Base-by-base conservation (phyloP, 2,888 invertebrate species). In the Cremastinae sp. region DNA sequence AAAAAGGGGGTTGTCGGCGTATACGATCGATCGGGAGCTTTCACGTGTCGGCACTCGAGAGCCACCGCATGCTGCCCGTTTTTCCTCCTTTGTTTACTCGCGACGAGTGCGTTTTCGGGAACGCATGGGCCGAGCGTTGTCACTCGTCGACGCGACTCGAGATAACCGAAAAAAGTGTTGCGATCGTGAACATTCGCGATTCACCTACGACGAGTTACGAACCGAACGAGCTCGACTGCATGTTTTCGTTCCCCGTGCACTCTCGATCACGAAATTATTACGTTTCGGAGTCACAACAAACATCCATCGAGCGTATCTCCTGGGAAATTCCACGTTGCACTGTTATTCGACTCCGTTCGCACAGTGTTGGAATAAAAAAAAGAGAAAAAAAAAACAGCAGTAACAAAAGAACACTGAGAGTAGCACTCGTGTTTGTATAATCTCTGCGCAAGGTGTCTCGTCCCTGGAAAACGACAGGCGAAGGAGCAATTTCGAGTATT, bases 1-100 rank as follows among this genome's bases (percentile, higher is more conserved):
- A 20, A 43, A 45, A 43, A 45, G 68, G 54, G 36, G 22, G 38
- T 72, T 72, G 72, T 65, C 76, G 68, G 59, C 59, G 69, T 53
- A n/a, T n/a, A 58, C 76, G 69, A 76, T 76, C 76, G 76, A 76
- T 76, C 61, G 69, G 41, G 20, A 22, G 43, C 12, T 41, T 76
- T 76, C 76, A 76, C 76, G 76, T 76, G 76, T 45, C 34, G 53
- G 16, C 65, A 34, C 53, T 45, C 53, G 28, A 49, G 12, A 64
- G 45, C 34, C 53, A 53, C 34, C 53, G 47, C 64, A 64, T 73
- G 62, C 72, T 62, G 68, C 64, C 59, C 56, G 36, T 49, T 53
- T 16, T 22, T 34, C 36, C 8, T 3, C 14, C 28, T 14, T 65
- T 36, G 41, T 65, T 43, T 38, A 47, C 28, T 28, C 9, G 9